Base-by-base conservation (phyloP, 37 sponge, comb jelly and placozoan species). In the Hormiphora californensis region DNA sequence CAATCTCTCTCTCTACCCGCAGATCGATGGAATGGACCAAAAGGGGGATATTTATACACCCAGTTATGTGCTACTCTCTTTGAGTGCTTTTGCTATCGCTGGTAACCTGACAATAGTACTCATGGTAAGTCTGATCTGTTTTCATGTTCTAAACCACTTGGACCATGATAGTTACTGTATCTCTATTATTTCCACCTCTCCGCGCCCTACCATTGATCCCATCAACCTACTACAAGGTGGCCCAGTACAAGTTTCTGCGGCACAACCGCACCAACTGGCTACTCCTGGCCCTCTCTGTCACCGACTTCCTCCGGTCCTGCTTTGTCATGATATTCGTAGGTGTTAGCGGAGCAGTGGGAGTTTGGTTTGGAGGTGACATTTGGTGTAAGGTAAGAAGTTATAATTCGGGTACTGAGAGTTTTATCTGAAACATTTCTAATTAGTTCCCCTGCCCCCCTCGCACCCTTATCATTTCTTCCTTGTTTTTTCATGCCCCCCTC, bases 221-320 rank as follows among this genome's bases (percentile, higher is more conserved):
- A 46, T 17, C 51, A 46, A 17, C 51, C 12, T 12, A 17, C 51
- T 46, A 8, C 12, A 35, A 65, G 67, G 67, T 65, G 28, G 67
- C 67, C 4, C 67, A 65, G 37, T 65, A 65, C 67, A 4, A 38
- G 67, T 65, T 65, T 17, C 67, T 65, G 67, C 34, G 67, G 33
- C 31, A 11, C 38, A 65, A 35, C 11, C 3, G 67, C 19, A 65
- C 67, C 7, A 35, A 65, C 67, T 65, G 67, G 67, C 37, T 65
- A 7, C 67, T 65, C 7, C 19, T 28, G 28, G 67, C 67, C 32
- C 37, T 65, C 3, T 35, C 67, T 19, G 67, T 28, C 11, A 38
- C 67, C 8, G 67, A 65, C 67, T 65, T 65, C 37, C 37, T 65
- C 67, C 67, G 67, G 17, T 35, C 67, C 15, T 7, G 38, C 37